A percentile compares a stretch with the other conserved stretches of the same genome.
phyloP scores from a whole-genome alignment of 1,140 invertebrate species.

The Araneus ventricosus region DNA sequence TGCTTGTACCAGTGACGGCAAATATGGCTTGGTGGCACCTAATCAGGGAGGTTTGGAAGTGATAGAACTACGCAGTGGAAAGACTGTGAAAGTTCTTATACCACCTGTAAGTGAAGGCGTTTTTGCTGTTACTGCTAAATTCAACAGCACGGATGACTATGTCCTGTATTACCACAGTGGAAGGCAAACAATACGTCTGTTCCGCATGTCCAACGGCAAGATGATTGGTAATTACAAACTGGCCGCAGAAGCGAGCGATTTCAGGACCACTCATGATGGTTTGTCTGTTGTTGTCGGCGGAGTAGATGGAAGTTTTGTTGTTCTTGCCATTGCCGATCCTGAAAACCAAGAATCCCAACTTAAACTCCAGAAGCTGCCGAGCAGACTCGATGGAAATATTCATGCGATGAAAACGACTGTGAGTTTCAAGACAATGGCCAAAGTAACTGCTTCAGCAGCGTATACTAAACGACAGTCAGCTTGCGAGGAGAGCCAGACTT shows the following conservation, averaged over 20 bases:
- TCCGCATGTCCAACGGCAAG: constrained; percentile 91
- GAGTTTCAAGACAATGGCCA: constrained; percentile 63
- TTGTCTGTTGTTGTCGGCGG: constrained; percentile 91
- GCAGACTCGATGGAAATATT: constrained; percentile 55
- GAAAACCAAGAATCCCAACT: constrained; percentile 83
- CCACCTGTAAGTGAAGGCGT: constrained; percentile 95
- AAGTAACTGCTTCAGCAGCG: constrained; percentile 54
- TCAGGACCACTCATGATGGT: constrained; percentile 85
- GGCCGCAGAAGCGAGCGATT: constrained; percentile 92
- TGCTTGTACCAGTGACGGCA: constrained; percentile 80
- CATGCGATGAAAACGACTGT: constrained; percentile 19
- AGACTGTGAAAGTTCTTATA: constrained; percentile 90
- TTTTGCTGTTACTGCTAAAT: constrained; percentile 96
- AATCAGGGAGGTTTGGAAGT: constrained; percentile 94
- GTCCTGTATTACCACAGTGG: constrained; percentile 98
- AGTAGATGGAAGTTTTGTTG: constrained; percentile 95
- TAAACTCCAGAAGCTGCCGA: constrained; percentile 85
- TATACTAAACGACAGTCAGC: constrained; percentile 59
- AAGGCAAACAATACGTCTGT: constrained; percentile 93
- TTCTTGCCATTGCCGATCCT: constrained; percentile 94
- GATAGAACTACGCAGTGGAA: constrained; percentile 91
- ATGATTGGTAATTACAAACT: constrained; percentile 96
- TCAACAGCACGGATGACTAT: constrained; percentile 96
- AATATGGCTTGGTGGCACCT: constrained; percentile 94
- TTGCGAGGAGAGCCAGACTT: constrained; percentile 63